Evolutionary conservation across 2,113 vertebrate genomes (phyloP).

Genomic region (Actenoides lindsayi): DNA sequence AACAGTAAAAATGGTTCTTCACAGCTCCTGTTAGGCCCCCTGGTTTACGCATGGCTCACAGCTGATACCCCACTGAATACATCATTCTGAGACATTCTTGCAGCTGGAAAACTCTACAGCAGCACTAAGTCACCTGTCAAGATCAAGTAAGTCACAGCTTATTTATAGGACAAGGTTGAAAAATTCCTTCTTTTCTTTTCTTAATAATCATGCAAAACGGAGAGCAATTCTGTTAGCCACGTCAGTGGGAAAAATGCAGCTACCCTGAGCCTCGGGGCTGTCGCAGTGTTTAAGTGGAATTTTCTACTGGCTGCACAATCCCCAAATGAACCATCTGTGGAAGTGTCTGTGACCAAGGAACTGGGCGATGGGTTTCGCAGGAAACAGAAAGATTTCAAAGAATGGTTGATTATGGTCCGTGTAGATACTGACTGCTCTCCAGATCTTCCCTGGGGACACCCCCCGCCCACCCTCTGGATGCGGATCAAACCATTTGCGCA

Average conservation of each 20-base stretch:
- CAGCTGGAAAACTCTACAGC: conserved; percentile 67
- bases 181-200: conserved; percentile 9
- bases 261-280: neutral
- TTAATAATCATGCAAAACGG: conserved; percentile 26
- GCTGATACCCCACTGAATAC: conserved; percentile 64
- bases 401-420: conserved; percentile 37
- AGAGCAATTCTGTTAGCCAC: neutral
- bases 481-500: conserved; percentile 43
- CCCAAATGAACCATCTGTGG: conserved; percentile 16
- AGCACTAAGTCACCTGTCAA: conserved; percentile 63
- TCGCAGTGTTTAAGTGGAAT: neutral
- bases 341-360: conserved; percentile 42
- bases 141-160: conserved; percentile 47
- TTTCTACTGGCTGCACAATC: conserved; percentile 32
- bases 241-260: neutral
- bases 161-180: conserved; percentile 44
- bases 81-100: conserved; percentile 65
- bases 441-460: conserved; percentile 34
- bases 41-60: neutral
- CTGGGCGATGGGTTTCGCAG: neutral
- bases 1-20: conserved; percentile 53
- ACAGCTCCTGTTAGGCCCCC: conserved; percentile 43
- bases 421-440: conserved; percentile 43
- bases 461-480: conserved; percentile 42
- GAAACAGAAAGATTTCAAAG: conserved; percentile 52